Base-by-base conservation (phyloP, 2,797 vertebrate species). In the Sciaenops ocellatus region DNA sequence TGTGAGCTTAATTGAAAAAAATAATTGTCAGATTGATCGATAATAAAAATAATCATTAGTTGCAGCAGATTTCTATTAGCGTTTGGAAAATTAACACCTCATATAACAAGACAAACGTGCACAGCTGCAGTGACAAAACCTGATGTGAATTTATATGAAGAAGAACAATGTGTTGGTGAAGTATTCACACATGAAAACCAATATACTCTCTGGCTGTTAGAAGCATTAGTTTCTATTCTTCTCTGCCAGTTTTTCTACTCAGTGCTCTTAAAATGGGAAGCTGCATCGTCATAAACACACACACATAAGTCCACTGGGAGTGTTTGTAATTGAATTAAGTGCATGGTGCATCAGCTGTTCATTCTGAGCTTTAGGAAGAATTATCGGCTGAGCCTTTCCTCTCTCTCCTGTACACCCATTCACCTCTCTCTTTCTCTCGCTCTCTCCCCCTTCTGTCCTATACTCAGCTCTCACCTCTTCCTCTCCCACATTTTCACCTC, bases 271-370 rank as follows among this genome's bases (percentile, higher is more conserved):
- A 83, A 70, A 80, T n/a, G 66, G 74, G 77, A 56, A 63, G 65
- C 59, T 7, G n/a, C 26, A 62, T 28, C 12, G 48, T 82, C 73
- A 78, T 64, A 77, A 66, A 78, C 68, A 73, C 38, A 83, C 64
- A 72, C 47, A 78, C 60, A 54, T 50, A n/a, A 15, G 57, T 71
- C 87, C 80, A 59, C 41, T 44, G 81, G 87, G 85, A 87, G 46
- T 52, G 71, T 79, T 76, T 73, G 88, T 86, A 92, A 91, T 87
- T 92, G 79, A 92, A 94, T 90, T 87, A 89, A 79, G 85, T 89
- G 85, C 83, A 59, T 3, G 60, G 84, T 74, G 88, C 87, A 92
- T 93, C 91, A 92, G 90, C 90, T 93, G 92, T 86, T 93, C 85
- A 87, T 89, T 38, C 88, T 86, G 83, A 93, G 87, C 88, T 90